Conservation (phyloP, 2,797 vertebrate genomes). For the Loriculus beryllinus region DNA sequence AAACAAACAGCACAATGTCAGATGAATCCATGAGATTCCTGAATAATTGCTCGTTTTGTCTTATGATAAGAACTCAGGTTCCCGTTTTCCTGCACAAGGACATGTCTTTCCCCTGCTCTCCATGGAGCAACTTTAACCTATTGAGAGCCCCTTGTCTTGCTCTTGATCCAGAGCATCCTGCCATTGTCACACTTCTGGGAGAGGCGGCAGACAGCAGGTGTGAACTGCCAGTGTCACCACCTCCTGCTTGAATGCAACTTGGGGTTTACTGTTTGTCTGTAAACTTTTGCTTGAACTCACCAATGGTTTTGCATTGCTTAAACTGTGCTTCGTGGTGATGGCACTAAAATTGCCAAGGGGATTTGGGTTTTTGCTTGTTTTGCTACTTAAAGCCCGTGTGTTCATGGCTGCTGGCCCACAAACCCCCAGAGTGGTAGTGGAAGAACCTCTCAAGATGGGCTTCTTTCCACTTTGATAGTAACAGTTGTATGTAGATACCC, state of each 20-base stretch:
- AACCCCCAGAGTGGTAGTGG: too few species aligned
- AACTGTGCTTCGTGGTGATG: not conserved
- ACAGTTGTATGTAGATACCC: not conserved
- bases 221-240: not conserved
- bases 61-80: not conserved
- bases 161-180: not conserved
- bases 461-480: not conserved
- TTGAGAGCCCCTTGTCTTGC: not conserved
- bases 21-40: not conserved
- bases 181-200: rapidly evolving
- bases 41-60: not conserved
- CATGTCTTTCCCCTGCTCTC: not conserved
- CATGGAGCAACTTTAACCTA: not conserved
- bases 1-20: not conserved
- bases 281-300: not conserved
- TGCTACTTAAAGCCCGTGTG: not conserved
- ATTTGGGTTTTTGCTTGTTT: not conserved
- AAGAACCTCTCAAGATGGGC: not conserved
- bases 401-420: not conserved
- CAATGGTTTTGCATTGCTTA: not conserved
- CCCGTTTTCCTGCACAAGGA: not conserved
- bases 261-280: not conserved
- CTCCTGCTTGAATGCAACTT: not conserved
- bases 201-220: not conserved
- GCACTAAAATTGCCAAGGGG: not conserved